phyloP scores from a whole-genome alignment of 2,888 invertebrate genomes.

The Netelia virgata region DNA sequence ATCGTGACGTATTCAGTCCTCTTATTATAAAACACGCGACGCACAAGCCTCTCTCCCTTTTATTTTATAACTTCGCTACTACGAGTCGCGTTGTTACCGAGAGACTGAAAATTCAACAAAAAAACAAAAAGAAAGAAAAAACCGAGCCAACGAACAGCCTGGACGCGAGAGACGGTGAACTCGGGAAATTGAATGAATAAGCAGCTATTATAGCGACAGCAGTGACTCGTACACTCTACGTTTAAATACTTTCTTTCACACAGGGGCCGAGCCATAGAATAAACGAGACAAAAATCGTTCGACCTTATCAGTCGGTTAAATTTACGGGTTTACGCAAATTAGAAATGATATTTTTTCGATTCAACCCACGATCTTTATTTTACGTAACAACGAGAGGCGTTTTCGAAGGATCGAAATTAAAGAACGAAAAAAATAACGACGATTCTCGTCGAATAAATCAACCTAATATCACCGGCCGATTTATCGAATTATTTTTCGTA shows the following conservation, averaged over 20 bases:
- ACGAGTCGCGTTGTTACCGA: conserved; percentile 12
- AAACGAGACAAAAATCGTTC: conserved; percentile 21
- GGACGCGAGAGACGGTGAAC: conserved; percentile 13
- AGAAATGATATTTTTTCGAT: not conserved
- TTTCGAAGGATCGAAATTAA: no score
- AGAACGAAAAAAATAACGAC: no score
- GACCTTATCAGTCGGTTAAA: not conserved
- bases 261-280: conserved; percentile 1
- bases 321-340: not conserved
- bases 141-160: not conserved
- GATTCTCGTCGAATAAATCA: no score
- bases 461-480: no score
- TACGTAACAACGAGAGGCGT: no score
- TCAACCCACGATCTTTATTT: not conserved
- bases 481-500: no score
- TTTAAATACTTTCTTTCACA: not conserved
- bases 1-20: conserved; percentile 31
- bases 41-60: not conserved
- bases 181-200: conserved; percentile 34
- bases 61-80: not conserved
- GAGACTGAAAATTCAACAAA: not conserved
- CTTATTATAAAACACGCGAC: conserved; percentile 45
- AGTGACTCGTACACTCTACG: not conserved
- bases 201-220: not conserved
- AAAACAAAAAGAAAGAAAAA: not conserved